Base-by-base conservation (phyloP, 2,888 invertebrate genomes). In the Lasioglossum vierecki region DNA sequence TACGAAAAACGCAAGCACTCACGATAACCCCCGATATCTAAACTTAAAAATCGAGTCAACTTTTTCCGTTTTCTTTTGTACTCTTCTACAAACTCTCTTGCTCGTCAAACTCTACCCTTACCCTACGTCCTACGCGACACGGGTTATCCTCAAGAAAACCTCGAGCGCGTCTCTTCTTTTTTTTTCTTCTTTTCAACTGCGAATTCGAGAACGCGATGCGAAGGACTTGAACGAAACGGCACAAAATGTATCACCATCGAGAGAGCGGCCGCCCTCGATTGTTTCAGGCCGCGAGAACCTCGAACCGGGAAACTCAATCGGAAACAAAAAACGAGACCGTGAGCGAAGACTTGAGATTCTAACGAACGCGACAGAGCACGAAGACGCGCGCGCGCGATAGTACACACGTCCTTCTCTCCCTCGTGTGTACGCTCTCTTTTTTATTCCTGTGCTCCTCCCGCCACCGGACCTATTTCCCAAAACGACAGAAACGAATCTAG, bases 51-150 rank as follows among this genome's bases (percentile, higher is more conserved):
- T 73, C 53, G 81, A 80, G 91, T 85, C 88, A 91, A 92, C 85
- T 88, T 92, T 44, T 41, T 70, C 57, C 57, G 30, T 30, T 39
- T 68, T 68, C 8, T 39, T 94, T 94, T 94, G 94, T 94, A 94
- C 94, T 94, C 90, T 94, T 93, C 93, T 94, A 94, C 92, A 89
- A 93, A 93, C 49, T 92, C 49, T 92, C 49, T 92, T 91, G 92
- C 88, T 86, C 88, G 87, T 86, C 88, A n/a, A 57, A 57, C 57
- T 87, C 89, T 92, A 88, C 83, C 91, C 91, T 91, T 90, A 91
- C 79, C 83, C 53, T 73, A 80, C 83, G 88, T 77, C 39, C 88
- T 90, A 92, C 53, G 82, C 68, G 68, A 73, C 35, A 63, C n/a
- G 57, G 57, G 57, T 57, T 11, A 11, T 57, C 57, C n/a, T 4